phyloP scores from a whole-genome alignment of 2,888 invertebrate genomes.

The Mesoligia furuncula region DNA sequence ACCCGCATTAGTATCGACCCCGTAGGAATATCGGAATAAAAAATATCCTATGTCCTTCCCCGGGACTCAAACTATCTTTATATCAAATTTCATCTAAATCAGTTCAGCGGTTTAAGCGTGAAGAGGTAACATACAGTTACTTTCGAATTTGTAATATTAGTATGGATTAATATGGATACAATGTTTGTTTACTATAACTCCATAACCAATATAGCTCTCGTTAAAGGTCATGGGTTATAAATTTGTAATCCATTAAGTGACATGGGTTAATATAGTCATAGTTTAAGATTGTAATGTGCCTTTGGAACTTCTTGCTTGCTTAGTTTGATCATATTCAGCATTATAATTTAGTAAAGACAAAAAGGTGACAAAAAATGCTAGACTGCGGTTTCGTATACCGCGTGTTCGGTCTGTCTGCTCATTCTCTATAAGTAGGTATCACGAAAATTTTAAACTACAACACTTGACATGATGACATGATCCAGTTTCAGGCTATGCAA shows the following conservation, averaged over 20 bases:
- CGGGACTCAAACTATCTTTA: too few species aligned
- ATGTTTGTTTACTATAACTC: not conserved
- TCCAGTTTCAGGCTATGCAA: conserved; percentile 1
- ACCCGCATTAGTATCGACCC: too few species aligned
- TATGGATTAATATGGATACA: too few species aligned
- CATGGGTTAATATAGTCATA: not conserved
- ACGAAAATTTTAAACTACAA: not conserved
- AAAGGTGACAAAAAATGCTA: not conserved
- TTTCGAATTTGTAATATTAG: too few species aligned
- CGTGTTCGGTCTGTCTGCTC: not conserved
- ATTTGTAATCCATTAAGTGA: not conserved
- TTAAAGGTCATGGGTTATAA: too few species aligned
- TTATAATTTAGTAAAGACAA: not conserved
- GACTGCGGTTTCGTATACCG: not conserved
- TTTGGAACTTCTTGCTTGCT: not conserved
- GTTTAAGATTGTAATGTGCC: not conserved
- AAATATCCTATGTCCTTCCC: too few species aligned
- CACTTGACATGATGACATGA: conserved; percentile 16
- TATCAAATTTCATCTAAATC: too few species aligned
- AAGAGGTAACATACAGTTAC: too few species aligned
- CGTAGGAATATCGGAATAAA: too few species aligned
- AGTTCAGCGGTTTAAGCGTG: too few species aligned
- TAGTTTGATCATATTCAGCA: not conserved
- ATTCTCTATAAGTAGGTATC: not conserved
- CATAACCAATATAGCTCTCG: too few species aligned